Conservation (phyloP, 2,797 vertebrate genomes). For the Carapus acus region DNA sequence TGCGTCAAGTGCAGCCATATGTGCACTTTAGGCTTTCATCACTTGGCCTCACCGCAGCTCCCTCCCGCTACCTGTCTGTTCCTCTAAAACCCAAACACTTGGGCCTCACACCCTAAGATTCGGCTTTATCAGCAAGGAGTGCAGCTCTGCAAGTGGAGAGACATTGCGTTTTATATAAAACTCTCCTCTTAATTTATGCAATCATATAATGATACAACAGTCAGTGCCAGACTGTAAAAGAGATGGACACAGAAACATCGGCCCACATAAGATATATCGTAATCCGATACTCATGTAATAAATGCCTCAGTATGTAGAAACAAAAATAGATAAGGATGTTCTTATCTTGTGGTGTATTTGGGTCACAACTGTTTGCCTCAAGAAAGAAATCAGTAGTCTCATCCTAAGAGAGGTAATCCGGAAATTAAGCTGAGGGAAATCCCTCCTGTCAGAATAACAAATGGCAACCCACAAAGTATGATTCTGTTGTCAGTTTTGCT, state of each 20-base stretch:
- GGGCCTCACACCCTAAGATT: conserved; percentile 34
- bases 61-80: conserved; percentile 3
- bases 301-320: conserved; percentile 1
- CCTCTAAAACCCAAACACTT: conserved; percentile 24
- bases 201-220: conserved; percentile 3
- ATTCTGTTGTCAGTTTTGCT: too few relatives aligned
- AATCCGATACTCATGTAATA: conserved; percentile 7
- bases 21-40: conserved; percentile 48
- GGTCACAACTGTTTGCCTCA: too few relatives aligned
- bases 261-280: conserved; percentile 5
- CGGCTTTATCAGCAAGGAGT: conserved; percentile 10
- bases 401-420: too few relatives aligned
- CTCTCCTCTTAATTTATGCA: conserved; percentile 22
- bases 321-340: too few relatives aligned
- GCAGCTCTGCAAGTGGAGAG: conserved; percentile 20
- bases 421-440: too few relatives aligned
- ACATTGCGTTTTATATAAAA: conserved; percentile 49
- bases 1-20: conserved; percentile 50
- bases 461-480: too few relatives aligned
- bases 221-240: conserved; percentile 20
- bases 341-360: too few relatives aligned
- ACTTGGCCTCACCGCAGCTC: conserved; percentile 34
- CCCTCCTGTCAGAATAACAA: too few relatives aligned
- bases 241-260: conserved; percentile 10
- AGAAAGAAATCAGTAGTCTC: too few relatives aligned